A percentile compares a stretch with the other conserved stretches of the same genome.
These are phyloP conservation scores for Rhynchonycteris naso DNA, from an alignment of 2,797 vertebrate genomes.

Conservation along the genomic window DNA sequence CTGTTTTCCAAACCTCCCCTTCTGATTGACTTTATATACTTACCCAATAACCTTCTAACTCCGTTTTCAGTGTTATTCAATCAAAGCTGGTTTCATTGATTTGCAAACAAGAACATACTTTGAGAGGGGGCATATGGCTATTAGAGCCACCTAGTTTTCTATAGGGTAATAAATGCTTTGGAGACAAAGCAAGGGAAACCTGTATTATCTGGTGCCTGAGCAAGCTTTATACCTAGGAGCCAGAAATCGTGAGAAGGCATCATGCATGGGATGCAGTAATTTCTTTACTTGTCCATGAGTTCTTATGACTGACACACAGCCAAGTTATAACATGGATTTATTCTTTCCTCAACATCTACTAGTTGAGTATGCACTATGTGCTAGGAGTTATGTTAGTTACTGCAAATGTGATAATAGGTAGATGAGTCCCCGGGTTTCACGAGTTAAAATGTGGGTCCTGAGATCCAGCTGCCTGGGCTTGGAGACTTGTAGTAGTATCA, in stretches of 20 bases:
- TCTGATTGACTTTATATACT: neutral
- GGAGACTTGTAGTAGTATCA: neutral
- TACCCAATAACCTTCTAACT: neutral
- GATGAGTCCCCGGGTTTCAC: neutral
- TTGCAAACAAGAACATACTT: neutral
- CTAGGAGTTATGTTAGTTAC: neutral
- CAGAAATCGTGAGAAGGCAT: neutral
- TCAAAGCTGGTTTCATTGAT: neutral
- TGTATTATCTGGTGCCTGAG: accelerated
- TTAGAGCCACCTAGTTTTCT: neutral
- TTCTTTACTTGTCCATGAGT: neutral
- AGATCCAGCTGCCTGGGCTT: neutral
- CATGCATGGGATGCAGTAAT: accelerated
- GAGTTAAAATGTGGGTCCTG: neutral
- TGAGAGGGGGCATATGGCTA: neutral
- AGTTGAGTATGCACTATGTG: neutral
- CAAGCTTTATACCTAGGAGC: neutral
- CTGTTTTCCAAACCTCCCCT: neutral
- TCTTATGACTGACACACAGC: neutral
- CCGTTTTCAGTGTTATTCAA: neutral
- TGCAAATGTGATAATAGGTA: neutral
- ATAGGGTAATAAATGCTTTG: neutral
- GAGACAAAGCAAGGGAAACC: neutral
- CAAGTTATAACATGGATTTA: neutral
- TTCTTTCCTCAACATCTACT: neutral